Evolutionary conservation across 2,113 vertebrate species (phyloP), one percentile per base, ranked within the genome.

Genomic region (Capreolus pygargus): DNA sequence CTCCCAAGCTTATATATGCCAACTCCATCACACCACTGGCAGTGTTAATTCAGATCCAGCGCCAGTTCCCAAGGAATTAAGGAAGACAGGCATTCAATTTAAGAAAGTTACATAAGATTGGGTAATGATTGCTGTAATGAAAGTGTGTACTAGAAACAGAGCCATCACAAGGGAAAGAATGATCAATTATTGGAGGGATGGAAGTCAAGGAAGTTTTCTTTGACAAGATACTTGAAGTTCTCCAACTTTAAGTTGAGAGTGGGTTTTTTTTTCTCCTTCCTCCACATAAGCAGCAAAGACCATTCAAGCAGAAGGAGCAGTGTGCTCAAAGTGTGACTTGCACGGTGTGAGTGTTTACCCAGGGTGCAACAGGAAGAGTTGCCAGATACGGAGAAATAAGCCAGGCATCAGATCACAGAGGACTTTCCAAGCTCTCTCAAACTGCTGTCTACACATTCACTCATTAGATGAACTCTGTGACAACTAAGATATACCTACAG

Each of bases 71-170:
- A 30, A 57, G 11, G 21, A 60, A 27, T 9, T 88, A 7, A 79
- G 16, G 3, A 21, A 92, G 87, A 90, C 0, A 83, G 23, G 55
- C 15, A n/a, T 76, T 81, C 25, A 74, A 5, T 28, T 47, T 74
- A 89, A 39, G 25, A 95, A 96, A 90, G 57, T 64, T 84, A 96
- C 43, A 83, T 96, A 82, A 93, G 50, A 54, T 74, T 74, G 19
- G 27, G 5, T 30, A 81, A 85, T 23, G 81, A 12, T 39, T 92
- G 17, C n/a, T 88, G 13, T 14, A 95, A 57, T 33, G 5, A 89
- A 88, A 89, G 14, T 61, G 36, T 61, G 52, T 61, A 50, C 79
- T 79, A 78, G 33, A 76, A 94, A 86, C 25, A 57, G 36, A 89
- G 13, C 25, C 39, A 7, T 93, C 47, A 57, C 8, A 58, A 78